Evolutionary conservation across 2,888 invertebrate genomes (phyloP), one percentile per base, ranked within the genome.

Genomic region (Eupithecia inturbata): DNA sequence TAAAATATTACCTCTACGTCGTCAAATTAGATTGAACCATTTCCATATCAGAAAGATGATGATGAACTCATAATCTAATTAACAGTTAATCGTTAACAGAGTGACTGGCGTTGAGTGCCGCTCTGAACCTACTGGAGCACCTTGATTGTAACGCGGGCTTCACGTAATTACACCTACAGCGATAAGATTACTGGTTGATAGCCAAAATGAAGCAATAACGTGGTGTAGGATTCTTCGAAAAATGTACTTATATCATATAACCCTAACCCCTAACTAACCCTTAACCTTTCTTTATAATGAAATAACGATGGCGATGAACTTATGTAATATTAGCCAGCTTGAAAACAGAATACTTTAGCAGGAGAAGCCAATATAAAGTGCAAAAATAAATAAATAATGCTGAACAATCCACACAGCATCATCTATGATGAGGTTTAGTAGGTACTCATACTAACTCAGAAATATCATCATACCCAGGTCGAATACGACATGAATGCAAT

Each of bases 91-190:
- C 68, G 60, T 31, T 36, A 63, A 67, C 53, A 53, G 62, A 64
- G 39, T 71, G 64, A 70, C 71, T 62, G 62, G 68, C 66, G 66
- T 71, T 45, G 63, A 76, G 76, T 71, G 73, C 53, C 49, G 68
- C 70, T 69, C 72, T 73, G 53, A n/a, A 73, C 67, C 75, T n/a
- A n/a, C n/a, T n/a, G 70, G 49, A 75, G 76, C 62, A 68, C 62
- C 53, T 33, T 72, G 75, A 78, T 78, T 77, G 74, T 74, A 74
- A 70, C 68, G 74, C 72, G 68, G 73, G 69, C 68, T 69, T 22
- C 60, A 12, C 26, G 36, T 73, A 49, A 75, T 75, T 68, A 41
- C 68, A 71, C 71, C 64, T 68, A 72, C 33, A 16, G 22, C 14
- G 73, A 76, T 76, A 73, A 72, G 60, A 60, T 73, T 71, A 39